phyloP scores from a whole-genome alignment of 2,797 vertebrate genomes.

The Cuniculus paca region DNA sequence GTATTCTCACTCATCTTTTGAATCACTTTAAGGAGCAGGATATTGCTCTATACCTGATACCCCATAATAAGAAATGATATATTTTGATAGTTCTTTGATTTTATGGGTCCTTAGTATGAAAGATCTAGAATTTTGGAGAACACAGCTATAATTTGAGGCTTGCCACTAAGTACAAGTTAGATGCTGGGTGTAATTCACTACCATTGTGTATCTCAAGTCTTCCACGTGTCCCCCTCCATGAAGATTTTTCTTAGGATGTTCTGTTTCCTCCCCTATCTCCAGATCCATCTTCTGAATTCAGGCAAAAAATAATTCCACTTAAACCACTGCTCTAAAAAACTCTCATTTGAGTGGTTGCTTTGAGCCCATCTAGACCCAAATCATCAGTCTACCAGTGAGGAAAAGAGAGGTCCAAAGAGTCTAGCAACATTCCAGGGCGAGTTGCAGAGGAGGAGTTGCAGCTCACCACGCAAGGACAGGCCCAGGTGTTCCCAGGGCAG shows the following conservation, averaged over 20 bases:
- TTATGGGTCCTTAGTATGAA: background rate
- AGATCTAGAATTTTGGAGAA: constrained; percentile 33
- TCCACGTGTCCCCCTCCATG: background rate
- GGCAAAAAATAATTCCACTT: background rate
- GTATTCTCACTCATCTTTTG: background rate
- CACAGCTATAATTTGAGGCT: constrained; percentile 11
- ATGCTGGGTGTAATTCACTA: background rate
- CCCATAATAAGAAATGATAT: constrained; percentile 51
- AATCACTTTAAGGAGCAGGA: background rate
- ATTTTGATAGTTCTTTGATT: constrained; percentile 52
- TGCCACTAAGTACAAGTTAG: background rate
- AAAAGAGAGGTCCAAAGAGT: background rate
- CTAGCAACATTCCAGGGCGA: too few species aligned
- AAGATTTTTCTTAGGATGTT: background rate
- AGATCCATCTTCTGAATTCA: background rate
- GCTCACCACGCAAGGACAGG: background rate
- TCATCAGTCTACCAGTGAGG: background rate
- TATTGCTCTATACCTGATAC: background rate
- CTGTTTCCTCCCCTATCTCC: background rate
- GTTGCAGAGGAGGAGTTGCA: background rate
- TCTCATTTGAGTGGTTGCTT: background rate
- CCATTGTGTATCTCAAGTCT: background rate
- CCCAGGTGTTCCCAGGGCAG: background rate
- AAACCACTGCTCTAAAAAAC: background rate
- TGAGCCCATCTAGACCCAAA: background rate